A percentile compares a stretch with the other conserved stretches of the same genome.
Evolutionary conservation across 2,888 invertebrate genomes (phyloP).

Genomic region (Spodoptera littoralis): DNA sequence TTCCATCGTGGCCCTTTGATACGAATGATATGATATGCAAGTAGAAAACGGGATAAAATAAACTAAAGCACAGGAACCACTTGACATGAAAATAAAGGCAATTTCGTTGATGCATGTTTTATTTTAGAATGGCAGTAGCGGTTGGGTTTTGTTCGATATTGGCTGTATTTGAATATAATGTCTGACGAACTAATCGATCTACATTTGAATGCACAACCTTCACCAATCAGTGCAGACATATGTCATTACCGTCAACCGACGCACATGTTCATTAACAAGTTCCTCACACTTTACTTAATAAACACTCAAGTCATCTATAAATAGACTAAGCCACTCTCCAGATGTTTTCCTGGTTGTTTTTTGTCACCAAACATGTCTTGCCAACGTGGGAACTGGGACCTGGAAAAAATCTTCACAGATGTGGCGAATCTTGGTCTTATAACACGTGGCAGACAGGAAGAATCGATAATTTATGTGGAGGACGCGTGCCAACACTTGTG

Average conservation of each 20-base stretch:
- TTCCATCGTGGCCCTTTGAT: constrained; percentile 64
- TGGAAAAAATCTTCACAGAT: constrained; percentile 76
- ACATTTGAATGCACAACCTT: constrained; percentile 38
- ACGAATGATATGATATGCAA: constrained; percentile 65
- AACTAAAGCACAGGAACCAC: constrained; percentile 71
- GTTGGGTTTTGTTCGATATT: constrained; percentile 36
- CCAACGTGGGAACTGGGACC: constrained; percentile 80
- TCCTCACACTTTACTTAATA: constrained; percentile 75
- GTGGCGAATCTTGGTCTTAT: constrained; percentile 70
- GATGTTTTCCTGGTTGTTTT: constrained; percentile 82
- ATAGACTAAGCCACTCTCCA: constrained; percentile 77
- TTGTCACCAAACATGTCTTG: constrained; percentile 75
- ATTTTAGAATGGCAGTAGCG: constrained; percentile 40
- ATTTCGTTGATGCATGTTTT: constrained; percentile 60
- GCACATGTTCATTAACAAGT: constrained; percentile 68
- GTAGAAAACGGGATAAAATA: constrained; percentile 60
- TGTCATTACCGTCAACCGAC: constrained; percentile 35
- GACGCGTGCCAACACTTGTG: constrained; percentile 82
- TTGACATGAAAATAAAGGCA: constrained; percentile 76
- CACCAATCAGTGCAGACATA: constrained; percentile 27
- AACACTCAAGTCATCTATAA: constrained; percentile 73
- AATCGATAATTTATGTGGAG: constrained; percentile 63
- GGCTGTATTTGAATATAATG: constrained; percentile 24
- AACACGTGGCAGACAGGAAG: constrained; percentile 84
- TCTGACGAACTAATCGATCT: constrained; percentile 18